Percentiles rank a stretch among this genome's conserved stretches.
Conservation (phyloP, 2,113 vertebrate species). For the Buteo buteo region DNA sequence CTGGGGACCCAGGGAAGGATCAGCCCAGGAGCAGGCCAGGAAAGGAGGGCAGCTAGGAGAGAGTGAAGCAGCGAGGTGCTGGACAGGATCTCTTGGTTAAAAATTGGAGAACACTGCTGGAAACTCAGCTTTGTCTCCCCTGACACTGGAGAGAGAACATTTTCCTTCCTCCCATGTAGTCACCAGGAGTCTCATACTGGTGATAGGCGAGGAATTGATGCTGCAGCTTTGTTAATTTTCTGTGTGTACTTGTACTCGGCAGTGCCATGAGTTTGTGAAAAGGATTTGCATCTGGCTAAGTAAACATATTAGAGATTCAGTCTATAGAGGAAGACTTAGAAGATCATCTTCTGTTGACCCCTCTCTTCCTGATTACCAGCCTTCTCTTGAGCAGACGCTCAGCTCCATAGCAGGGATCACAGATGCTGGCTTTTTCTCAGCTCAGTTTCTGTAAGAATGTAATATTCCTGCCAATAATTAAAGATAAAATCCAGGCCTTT, state of each 20-base stretch:
- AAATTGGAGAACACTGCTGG: neutral
- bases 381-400: neutral
- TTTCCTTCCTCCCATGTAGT: neutral
- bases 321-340: conserved; percentile 14
- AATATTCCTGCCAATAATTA: neutral
- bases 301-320: conserved; percentile 45
- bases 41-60: neutral
- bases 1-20: neutral
- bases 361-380: conserved; percentile 23
- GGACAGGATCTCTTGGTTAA: neutral
- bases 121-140: neutral
- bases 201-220: neutral
- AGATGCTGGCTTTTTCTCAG: conserved; percentile 13
- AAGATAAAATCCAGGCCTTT: conserved; percentile 25
- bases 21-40: neutral
- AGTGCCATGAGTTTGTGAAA: neutral
- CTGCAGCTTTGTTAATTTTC: conserved; percentile 4
- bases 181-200: neutral
- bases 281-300: conserved; percentile 27
- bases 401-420: conserved; percentile 4
- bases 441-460: neutral
- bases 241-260: neutral
- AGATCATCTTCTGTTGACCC: conserved; percentile 39
- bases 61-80: neutral
- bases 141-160: neutral